A percentile compares a stretch with the other conserved stretches of the same genome.
Evolutionary conservation across 2,888 invertebrate species (phyloP).

Genomic region (Melanophora roralis): DNA sequence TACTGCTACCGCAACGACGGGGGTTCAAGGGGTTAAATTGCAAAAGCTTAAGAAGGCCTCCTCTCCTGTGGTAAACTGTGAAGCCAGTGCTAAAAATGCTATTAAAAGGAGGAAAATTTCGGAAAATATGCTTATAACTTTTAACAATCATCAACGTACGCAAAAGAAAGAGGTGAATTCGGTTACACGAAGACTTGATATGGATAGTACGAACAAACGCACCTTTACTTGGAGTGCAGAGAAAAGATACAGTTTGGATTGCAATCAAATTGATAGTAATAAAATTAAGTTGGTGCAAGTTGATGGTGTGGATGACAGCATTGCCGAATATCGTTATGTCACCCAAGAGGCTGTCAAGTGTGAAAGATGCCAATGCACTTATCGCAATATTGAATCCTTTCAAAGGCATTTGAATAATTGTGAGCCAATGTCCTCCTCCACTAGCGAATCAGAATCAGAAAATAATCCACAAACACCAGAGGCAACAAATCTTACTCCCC

Average conservation of each 20-base stretch:
- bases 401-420: conserved; percentile 87
- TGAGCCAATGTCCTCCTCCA: conserved; percentile 86
- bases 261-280: conserved; percentile 63
- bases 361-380: conserved; percentile 91
- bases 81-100: conserved; percentile 71
- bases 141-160: conserved; percentile 68
- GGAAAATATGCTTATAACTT: conserved; percentile 75
- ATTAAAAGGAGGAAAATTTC: conserved; percentile 84
- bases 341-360: conserved; percentile 84
- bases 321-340: conserved; percentile 77
- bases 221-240: conserved; percentile 75
- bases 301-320: conserved; percentile 84
- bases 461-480: conserved; percentile 77
- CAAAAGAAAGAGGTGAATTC: conserved; percentile 66
- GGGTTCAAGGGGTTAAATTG: conserved; percentile 80
- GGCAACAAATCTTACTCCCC: conserved; percentile 3
- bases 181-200: conserved; percentile 68
- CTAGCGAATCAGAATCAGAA: conserved; percentile 85
- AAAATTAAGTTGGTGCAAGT: conserved; percentile 81
- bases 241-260: conserved; percentile 70
- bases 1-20: conserved; percentile 78
- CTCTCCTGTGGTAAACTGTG: conserved; percentile 67
- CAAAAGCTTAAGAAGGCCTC: conserved; percentile 65
- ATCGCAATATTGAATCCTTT: conserved; percentile 88
- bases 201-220: conserved; percentile 65